Base-by-base conservation (phyloP, 2,113 vertebrate genomes). In the Ptilonorhynchus violaceus region DNA sequence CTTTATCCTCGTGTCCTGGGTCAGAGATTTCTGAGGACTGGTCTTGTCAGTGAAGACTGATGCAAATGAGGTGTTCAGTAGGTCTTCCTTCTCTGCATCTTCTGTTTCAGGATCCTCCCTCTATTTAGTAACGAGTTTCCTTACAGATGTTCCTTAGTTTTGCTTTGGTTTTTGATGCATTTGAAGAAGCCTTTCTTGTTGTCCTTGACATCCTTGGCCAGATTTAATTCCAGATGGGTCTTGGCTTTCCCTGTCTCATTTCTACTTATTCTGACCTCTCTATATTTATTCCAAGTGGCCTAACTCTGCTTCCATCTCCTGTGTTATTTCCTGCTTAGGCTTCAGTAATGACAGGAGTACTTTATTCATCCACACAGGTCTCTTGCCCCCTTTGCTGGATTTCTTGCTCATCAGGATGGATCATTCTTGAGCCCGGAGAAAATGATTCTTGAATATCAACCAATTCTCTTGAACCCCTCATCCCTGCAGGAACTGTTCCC, bases 301-400 rank as follows among this genome's bases (percentile, higher is more conserved):
- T 49, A 30, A 35, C 10, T 5, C 24, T 42, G 13, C 4, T 41
- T 67, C 25, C 7, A 25, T 24, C 9, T 49, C 24, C 50, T 30
- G 6, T 8, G 16, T 39, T 30, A 24, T 25, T 58, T 58, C 9
- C 31, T 42, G 6, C 30, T 49, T 66, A 25, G 24, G 8, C 20
- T 49, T 58, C 42, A 67, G 31, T 25, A 50, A 75, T 67, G 20
- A 42, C 7, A 35, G 12, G 15, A 47, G 10, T 6, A 58, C 28
- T 58, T 76, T 25, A 67, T 49, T 58, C n/a, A 49, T n/a, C 18
- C 22, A 15, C 27, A 27, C 50, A 28, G 50, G 27, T 16, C 15
- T n/a, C 16, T 20, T 30, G 13, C 6, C 20, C 15, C 5, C 21
- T 67, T 67, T 35, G 15, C 13, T 35, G 0, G 0, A 41, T 49